Evolutionary conservation across 2,113 vertebrate genomes (phyloP).

Genomic region (Brevimyrus niger): DNA sequence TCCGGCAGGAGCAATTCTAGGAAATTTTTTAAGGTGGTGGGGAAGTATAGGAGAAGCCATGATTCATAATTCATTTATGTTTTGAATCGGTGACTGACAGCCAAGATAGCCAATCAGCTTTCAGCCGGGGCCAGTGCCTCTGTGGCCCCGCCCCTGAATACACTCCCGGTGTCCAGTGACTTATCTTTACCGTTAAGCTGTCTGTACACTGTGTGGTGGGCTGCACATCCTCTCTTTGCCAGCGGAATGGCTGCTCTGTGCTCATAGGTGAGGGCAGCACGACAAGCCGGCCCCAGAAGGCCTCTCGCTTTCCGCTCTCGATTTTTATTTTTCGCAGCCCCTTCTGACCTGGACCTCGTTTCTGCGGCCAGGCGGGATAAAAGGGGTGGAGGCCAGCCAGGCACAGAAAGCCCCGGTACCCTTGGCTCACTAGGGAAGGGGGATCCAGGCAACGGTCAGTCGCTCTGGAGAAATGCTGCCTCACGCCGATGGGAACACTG

Average conservation of each 20-base stretch:
- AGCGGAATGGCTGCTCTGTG: not conserved
- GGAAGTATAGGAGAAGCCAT: not conserved
- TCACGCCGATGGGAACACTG: not conserved
- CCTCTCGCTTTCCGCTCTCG: not conserved
- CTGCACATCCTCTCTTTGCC: not conserved
- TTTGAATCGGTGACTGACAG: not conserved
- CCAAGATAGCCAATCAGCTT: not conserved
- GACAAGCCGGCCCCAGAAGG: not conserved
- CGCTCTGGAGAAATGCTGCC: not conserved
- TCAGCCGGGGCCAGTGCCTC: not conserved
- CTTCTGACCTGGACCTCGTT: not conserved
- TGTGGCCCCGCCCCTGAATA: not conserved
- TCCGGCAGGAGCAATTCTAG: not conserved
- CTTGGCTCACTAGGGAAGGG: not conserved
- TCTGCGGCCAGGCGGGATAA: not conserved
- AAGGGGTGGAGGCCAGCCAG: not conserved
- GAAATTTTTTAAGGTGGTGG: not conserved
- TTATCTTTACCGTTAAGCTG: too few species aligned
- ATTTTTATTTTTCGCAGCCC: not conserved
- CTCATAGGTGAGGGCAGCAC: not conserved
- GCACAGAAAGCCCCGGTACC: not conserved
- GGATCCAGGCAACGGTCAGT: not conserved
- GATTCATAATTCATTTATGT: not conserved
- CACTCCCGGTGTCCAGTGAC: not conserved
- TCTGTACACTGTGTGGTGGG: too few species aligned